These are phyloP conservation scores for Dermatemys mawii DNA, from an alignment of 2,113 vertebrate species.

Conservation along the genomic window DNA sequence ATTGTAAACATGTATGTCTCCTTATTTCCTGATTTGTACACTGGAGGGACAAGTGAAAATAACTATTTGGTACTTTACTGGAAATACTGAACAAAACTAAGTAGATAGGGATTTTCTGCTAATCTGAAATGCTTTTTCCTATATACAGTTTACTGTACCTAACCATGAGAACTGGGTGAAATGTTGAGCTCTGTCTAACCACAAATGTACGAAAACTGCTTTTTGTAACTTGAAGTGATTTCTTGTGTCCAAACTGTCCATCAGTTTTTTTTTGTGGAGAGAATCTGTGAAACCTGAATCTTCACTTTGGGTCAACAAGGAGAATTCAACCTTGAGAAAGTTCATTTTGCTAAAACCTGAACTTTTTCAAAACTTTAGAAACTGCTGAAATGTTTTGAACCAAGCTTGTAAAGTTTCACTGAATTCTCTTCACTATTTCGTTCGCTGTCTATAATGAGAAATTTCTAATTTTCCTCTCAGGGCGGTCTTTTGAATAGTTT, in stretches of 20 bases:
- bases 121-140: neutral
- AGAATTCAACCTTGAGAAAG: slow-evolving; percentile 40
- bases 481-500: neutral
- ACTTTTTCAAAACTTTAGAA: neutral
- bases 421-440: neutral
- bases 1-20: fast-evolving
- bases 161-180: neutral
- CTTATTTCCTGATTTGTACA: neutral
- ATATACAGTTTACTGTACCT: neutral
- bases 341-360: neutral
- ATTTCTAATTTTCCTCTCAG: slow-evolving; percentile 7
- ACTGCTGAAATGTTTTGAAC: slow-evolving; percentile 2
- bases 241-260: neutral
- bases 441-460: neutral
- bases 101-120: neutral
- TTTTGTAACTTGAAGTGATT: neutral
- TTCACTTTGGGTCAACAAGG: slow-evolving; percentile 21
- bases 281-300: neutral
- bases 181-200: neutral
- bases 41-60: neutral
- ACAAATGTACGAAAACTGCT: fast-evolving
- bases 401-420: neutral
- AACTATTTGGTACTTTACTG: neutral
- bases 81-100: neutral
- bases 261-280: neutral